Conservation (phyloP, 2,113 vertebrate species). For the Todiramphus saurophagus region DNA sequence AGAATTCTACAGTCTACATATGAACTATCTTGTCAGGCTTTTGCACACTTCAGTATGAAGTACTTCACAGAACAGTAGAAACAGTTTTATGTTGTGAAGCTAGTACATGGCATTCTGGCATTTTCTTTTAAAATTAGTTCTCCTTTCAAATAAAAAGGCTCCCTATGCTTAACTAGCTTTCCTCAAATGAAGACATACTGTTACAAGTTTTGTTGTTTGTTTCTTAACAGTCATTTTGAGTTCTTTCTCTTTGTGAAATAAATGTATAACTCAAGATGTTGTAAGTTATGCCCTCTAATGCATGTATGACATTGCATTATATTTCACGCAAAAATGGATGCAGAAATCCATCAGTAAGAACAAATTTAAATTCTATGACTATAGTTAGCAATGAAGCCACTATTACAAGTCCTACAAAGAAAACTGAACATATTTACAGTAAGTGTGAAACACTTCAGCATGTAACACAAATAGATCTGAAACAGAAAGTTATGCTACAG, state of each 20-base stretch:
- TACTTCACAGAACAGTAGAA: neutral
- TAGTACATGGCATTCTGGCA: neutral
- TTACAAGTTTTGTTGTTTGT: neutral
- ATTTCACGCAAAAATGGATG: too few relatives aligned
- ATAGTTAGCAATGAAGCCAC: neutral
- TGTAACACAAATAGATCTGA: neutral
- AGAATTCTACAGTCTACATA: neutral
- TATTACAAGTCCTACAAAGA: neutral
- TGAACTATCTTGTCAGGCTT: neutral
- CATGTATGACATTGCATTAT: neutral
- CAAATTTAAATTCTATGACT: neutral
- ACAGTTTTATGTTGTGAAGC: neutral
- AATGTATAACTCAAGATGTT: neutral
- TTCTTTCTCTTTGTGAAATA: neutral
- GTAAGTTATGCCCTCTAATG: neutral
- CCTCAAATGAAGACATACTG: neutral
- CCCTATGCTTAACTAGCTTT: neutral
- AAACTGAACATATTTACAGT: neutral
- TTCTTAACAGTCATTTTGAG: neutral
- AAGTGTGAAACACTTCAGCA: neutral
- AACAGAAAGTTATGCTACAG: neutral
- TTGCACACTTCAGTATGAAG: neutral
- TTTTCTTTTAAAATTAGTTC: neutral
- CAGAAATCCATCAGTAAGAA: neutral
- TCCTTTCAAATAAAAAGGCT: neutral